Base-by-base conservation (phyloP, 2,113 vertebrate species). In the Illadopsis cleaveri region DNA sequence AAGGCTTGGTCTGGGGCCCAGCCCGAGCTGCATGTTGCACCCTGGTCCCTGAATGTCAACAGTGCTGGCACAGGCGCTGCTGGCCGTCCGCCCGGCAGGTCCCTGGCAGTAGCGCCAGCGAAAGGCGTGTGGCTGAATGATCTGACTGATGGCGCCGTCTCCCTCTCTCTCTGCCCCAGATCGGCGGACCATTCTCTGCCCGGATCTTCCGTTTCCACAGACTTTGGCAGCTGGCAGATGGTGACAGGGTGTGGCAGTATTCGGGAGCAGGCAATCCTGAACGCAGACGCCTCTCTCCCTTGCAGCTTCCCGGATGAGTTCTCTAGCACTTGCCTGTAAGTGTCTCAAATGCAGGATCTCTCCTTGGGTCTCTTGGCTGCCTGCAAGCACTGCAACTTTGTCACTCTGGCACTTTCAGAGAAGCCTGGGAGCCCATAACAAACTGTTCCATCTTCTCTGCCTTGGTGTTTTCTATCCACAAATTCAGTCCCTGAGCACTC, bases 201-300 rank as follows among this genome's bases (percentile, higher is more conserved):
- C 31, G 98, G 99, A 97, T 99, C 99, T 97, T 99, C 99, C 93
- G 97, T 99, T 96, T 99, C 99, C 91, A 99, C 99, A 97, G 99
- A 99, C 96, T 99, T 99, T 97, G 99, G 99, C 96, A 99, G 99
- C 98, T 99, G 99, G 99, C 99, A 99, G 98, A 98, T 99, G 97
- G 99, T 99, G 92, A 99, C 99, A 44, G 99, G 99, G 97, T 99
- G 99, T 97, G 99, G 99, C 97, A 99, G 99, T 97, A 99, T 99
- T 98, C 99, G 99, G 86, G 99, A 99, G 97, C 98, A 98, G 95
- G 96, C 98, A 96, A 98, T 98, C 97, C 98, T 99, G 97, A 98
- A 97, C 88, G 90, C 98, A 68, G 99, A 99, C 97, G 98, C 98
- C 92, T 99, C 98, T 78, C 98, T 99, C 96, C 99, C 99, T 97